phyloP scores from a whole-genome alignment of 2,113 vertebrate species.

The Centrocercus urophasianus region DNA sequence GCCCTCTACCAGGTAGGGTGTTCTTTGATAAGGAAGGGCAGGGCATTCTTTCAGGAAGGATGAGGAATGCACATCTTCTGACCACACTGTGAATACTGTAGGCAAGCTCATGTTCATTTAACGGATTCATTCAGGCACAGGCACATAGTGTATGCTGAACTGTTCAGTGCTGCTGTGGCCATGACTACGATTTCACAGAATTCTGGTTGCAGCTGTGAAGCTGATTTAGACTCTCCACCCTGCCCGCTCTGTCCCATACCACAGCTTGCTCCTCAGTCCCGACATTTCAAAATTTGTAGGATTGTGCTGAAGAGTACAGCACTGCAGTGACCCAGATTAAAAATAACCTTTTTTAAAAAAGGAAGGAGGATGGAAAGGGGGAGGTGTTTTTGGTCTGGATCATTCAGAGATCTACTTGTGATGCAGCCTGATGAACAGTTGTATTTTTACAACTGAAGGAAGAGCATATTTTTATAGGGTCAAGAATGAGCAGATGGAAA shows the following conservation, averaged over 20 bases:
- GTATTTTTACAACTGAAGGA: not conserved
- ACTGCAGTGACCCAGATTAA: not conserved
- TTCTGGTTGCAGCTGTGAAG: not conserved
- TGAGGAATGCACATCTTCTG: not conserved
- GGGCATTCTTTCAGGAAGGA: fast-evolving
- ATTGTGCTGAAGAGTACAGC: not conserved
- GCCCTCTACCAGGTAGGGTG: not conserved
- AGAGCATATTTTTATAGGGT: not conserved
- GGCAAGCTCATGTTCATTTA: not conserved
- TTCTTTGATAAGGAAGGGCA: not conserved
- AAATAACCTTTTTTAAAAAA: not conserved
- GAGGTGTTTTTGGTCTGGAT: not conserved
- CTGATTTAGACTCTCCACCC: not conserved
- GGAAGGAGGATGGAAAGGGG: not conserved
- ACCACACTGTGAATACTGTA: not conserved
- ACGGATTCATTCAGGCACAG: not conserved
- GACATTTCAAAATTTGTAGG: not conserved
- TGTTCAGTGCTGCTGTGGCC: not conserved
- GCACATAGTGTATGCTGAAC: not conserved
- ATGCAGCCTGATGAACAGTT: not conserved
- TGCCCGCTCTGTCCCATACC: not conserved
- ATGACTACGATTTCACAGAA: not conserved
- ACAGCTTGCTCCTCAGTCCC: not conserved
- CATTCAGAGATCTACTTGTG: not conserved
- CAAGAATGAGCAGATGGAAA: not conserved